A percentile compares a stretch with the other conserved stretches of the same genome.
These are phyloP conservation scores for Orthochromis indermauri DNA, from an alignment of 2,113 vertebrate genomes.

Conservation along the genomic window DNA sequence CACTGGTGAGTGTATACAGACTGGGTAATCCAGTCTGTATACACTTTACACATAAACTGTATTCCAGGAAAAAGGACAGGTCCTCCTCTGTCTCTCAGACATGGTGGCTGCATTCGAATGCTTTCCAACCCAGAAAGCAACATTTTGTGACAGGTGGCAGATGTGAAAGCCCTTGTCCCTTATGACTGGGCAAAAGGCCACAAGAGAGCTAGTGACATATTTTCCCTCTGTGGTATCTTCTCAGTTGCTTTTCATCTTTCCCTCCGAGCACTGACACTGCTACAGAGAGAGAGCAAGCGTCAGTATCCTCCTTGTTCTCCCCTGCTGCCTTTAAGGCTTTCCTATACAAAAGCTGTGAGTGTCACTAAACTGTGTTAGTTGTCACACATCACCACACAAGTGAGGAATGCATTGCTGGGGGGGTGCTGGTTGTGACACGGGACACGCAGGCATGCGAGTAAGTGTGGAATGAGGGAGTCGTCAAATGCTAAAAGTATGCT, in stretches of 20 bases:
- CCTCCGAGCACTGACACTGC: constrained; percentile 3
- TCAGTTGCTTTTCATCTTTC: constrained; percentile 13
- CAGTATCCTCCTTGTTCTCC: constrained; percentile 25
- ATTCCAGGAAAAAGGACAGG: neutral
- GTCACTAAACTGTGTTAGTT: constrained; percentile 59
- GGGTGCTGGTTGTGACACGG: constrained; percentile 12
- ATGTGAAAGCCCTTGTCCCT: constrained; percentile 13
- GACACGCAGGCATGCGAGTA: constrained; percentile 35
- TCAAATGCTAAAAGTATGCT: constrained; percentile 38
- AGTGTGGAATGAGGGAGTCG: neutral
- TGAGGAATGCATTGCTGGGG: constrained; percentile 30
- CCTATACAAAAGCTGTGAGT: constrained; percentile 42
- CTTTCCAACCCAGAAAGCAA: constrained; percentile 36
- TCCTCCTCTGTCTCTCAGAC: neutral
- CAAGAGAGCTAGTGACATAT: constrained; percentile 20
- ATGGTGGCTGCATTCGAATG: neutral
- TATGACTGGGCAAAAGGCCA: constrained; percentile 35
- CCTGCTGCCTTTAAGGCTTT: constrained; percentile 45
- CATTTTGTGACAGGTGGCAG: constrained; percentile 30
- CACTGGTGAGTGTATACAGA: neutral
- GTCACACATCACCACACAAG: constrained; percentile 57
- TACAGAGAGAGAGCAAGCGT: neutral
- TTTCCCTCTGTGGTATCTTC: constrained; percentile 15
- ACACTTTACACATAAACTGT: neutral
- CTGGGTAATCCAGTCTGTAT: neutral